phyloP scores from a whole-genome alignment of 2,797 vertebrate species.

The Sebastes matsubarae region DNA sequence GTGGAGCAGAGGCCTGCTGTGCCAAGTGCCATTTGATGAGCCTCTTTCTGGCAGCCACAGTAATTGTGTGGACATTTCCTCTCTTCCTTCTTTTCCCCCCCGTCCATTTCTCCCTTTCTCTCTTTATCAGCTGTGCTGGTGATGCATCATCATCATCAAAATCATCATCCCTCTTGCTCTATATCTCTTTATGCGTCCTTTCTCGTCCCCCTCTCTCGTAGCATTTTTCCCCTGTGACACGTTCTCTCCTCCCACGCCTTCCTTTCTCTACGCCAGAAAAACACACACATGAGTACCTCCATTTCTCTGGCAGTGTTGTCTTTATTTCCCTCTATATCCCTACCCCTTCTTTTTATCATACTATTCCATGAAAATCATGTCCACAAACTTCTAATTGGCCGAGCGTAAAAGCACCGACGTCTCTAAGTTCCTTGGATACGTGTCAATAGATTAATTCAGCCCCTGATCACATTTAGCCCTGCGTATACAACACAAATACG shows the following conservation, averaged over 20 bases:
- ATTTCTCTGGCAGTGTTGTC: background rate
- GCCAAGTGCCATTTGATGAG: conserved; percentile 79
- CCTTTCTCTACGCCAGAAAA: conserved; percentile 6
- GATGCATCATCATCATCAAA: conserved; percentile 44
- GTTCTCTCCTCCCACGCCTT: conserved; percentile 17
- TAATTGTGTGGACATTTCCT: conserved; percentile 70
- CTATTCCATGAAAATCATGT: background rate
- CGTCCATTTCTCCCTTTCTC: conserved; percentile 37
- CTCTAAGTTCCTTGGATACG: background rate
- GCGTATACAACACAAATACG: conserved; percentile 1
- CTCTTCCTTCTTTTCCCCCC: conserved; percentile 2
- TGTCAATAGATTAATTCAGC: conserved; percentile 10
- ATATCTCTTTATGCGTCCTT: conserved; percentile 5
- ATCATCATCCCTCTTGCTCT: conserved; percentile 8
- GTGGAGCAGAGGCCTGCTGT: conserved; percentile 60
- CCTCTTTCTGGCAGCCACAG: conserved; percentile 64
- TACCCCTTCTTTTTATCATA: background rate
- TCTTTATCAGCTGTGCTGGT: conserved; percentile 43
- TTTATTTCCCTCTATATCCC: background rate
- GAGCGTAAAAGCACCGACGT: background rate
- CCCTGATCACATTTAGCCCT: conserved; percentile 29
- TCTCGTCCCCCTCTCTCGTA: background rate
- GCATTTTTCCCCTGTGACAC: background rate
- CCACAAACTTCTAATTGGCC: background rate
- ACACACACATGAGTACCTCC: background rate